Base-by-base conservation (phyloP, 2,888 invertebrate genomes). In the Crioceris asparagi region DNA sequence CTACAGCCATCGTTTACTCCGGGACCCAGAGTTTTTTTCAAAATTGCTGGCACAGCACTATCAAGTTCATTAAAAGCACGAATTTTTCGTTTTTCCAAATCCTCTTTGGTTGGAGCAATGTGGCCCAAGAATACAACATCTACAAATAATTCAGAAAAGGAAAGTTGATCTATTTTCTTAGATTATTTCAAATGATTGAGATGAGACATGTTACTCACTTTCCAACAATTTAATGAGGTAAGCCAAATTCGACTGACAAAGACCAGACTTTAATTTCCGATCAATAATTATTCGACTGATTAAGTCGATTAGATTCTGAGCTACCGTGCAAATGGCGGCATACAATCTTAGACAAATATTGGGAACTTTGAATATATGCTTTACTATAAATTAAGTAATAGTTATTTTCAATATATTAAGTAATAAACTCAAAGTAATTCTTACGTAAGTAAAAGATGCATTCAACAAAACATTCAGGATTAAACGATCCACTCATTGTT, bases 161-260 rank as follows among this genome's bases (percentile, higher is more conserved):
- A 10, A 21, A 21, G 10, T 8, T 8, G 10, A 21, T 21, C 7
- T 33, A 12, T 15, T 11, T 11, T 30, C 3, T 12, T 14, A n/a
- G n/a, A n/a, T n/a, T n/a, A n/a, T n/a, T n/a, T n/a, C n/a, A n/a
- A n/a, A 33, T 27, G 10, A 30, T 14, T n/a, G 12, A 14, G 29
- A 17, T 29, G 18, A 40, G 17, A 17, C n/a, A 29, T 31, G 45
- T 60, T 11, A 31, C 32, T 49, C 52, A 76, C 78, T 72, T 55
- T 77, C 74, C 11, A 77, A 68, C 41, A 75, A 56, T 39, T 66
- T 60, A 32, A 78, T 69, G 1, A 79, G 63, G 54, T 73, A 69
- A 10, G 75, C 72, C 31, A 78, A 53, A 42, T 75, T 65, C 17
- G 70, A 63, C 48, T 75, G 70, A 1, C 65, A 66, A 2, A 77